Evolutionary conservation across 2,113 vertebrate genomes (phyloP).

Genomic region (Phaethon lepturus): DNA sequence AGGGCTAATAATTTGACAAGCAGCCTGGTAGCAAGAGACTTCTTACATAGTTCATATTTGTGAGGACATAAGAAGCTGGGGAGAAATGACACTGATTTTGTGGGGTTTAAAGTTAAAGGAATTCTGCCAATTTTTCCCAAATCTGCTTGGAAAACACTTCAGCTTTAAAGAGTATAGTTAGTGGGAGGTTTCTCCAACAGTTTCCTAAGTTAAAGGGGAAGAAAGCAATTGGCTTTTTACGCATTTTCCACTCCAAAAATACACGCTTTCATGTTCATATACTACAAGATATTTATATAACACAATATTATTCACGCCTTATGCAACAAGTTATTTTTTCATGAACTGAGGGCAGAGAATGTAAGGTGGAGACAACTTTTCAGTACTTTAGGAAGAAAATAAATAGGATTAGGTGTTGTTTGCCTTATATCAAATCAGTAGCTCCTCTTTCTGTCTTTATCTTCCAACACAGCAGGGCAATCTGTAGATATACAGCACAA

Average conservation of each 20-base stretch:
- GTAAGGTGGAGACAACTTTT: background rate
- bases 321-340: constrained; percentile 29
- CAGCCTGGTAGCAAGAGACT: background rate
- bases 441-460: background rate
- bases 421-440: background rate
- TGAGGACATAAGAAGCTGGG: background rate
- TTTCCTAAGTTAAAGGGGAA: background rate
- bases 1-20: constrained; percentile 24
- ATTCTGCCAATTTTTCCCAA: background rate
- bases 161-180: background rate
- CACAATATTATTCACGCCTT: constrained; percentile 7
- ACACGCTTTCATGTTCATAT: background rate
- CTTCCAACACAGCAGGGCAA: background rate
- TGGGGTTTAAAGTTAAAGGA: background rate
- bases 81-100: background rate
- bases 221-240: background rate
- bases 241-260: constrained; percentile 19
- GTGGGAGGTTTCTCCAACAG: too few relatives aligned
- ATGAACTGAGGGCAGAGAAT: background rate
- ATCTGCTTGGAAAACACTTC: background rate
- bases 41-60: background rate
- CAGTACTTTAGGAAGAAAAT: background rate
- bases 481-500: background rate
- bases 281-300: constrained; percentile 33
- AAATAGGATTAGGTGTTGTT: background rate